Conservation (phyloP, 53 echinoderm and acorn worm species). For the Mesocentrotus franciscanus region DNA sequence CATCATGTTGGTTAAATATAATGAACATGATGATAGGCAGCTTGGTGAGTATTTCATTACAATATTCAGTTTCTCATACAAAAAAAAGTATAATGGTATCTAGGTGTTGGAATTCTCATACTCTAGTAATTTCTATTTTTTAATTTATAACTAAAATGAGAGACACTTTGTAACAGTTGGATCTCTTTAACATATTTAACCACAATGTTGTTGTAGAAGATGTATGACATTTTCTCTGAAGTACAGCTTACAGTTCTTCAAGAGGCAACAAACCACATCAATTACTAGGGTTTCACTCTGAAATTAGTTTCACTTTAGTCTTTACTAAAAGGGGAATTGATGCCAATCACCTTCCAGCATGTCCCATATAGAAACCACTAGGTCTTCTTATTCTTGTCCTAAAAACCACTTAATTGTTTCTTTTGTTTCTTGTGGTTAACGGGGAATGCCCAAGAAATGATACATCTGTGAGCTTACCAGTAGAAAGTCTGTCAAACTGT, state of each 20-base stretch:
- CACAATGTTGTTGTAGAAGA: not conserved
- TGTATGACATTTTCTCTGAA: not conserved
- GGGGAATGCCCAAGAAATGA: not conserved
- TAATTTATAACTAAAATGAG: not conserved
- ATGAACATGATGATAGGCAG: no score
- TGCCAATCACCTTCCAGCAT: not conserved
- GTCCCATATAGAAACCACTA: not conserved
- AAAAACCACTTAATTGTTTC: conserved; percentile 7
- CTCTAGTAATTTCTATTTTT: no score
- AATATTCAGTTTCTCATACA: no score
- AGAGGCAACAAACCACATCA: not conserved
- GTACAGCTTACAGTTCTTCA: not conserved
- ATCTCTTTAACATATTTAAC: not conserved
- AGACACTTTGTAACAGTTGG: not conserved
- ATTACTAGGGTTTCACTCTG: conserved; percentile 22
- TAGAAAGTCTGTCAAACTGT: not conserved
- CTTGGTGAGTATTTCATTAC: no score
- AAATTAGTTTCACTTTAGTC: conserved; percentile 25
- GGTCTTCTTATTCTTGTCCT: not conserved
- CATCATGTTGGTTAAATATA: no score
- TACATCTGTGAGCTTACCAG: not conserved
- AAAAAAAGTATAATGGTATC: no score
- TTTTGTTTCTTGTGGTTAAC: not conserved
- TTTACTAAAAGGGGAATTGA: not conserved
- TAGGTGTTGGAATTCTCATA: no score